Percentiles rank a stretch among this genome's conserved stretches.
Conservation (phyloP, 2,113 vertebrate genomes). For the Panurus biarmicus region DNA sequence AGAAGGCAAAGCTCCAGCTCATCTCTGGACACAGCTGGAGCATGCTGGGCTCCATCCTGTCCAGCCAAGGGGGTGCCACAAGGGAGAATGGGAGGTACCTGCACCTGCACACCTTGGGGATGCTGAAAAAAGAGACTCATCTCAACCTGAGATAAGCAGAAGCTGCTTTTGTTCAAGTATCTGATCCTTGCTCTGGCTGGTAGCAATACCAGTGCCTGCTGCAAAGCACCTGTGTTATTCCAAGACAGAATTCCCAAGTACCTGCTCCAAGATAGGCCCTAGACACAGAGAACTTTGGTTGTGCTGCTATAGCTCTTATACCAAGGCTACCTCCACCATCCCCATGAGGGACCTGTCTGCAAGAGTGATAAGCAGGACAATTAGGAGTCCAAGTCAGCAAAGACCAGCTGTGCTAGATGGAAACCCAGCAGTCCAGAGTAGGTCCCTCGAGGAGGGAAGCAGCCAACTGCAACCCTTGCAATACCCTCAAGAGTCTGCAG, state of each 20-base stretch:
- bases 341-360: not conserved
- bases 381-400: not conserved
- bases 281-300: not conserved
- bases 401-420: not conserved
- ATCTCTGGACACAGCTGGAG: not conserved
- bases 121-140: not conserved
- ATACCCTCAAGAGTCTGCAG: not conserved
- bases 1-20: not conserved
- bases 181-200: not conserved
- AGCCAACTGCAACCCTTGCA: accelerated
- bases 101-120: not conserved
- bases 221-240: not conserved
- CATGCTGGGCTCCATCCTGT: not conserved
- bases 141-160: not conserved
- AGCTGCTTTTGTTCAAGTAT: not conserved
- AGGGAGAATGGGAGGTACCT: not conserved
- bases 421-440: not conserved
- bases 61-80: not conserved
- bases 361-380: not conserved
- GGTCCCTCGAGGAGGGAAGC: not conserved
- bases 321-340: not conserved
- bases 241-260: not conserved
- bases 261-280: not conserved
- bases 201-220: not conserved
- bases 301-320: not conserved